phyloP scores from a whole-genome alignment of 1,140 invertebrate genomes.

The Globodera ellingtonae region DNA sequence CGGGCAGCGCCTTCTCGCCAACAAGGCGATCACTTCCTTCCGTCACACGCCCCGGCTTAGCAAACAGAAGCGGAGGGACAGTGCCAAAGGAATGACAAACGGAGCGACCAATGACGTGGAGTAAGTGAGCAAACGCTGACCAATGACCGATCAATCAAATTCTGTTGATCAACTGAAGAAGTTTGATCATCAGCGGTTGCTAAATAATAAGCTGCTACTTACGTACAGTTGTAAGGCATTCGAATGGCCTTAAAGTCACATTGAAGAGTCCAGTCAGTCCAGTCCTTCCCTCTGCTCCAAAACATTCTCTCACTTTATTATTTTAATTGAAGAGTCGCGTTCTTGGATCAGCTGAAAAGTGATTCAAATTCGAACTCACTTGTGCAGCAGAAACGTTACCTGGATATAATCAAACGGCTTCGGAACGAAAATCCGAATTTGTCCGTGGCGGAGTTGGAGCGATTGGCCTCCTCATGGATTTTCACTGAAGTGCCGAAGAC shows the following conservation, averaged over 20 bases:
- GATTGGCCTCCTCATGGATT: constrained; percentile 90
- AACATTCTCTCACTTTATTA: neutral
- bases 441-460: constrained; percentile 82
- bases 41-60: constrained; percentile 25
- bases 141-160: too few species aligned
- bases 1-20: constrained; percentile 42
- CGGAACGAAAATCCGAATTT: constrained; percentile 82
- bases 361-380: constrained; percentile 68
- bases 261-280: too few species aligned
- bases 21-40: constrained; percentile 44
- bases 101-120: constrained; percentile 46
- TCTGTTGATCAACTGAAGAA: too few species aligned
- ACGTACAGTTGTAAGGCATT: too few species aligned
- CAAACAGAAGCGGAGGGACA: constrained; percentile 33
- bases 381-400: constrained; percentile 88
- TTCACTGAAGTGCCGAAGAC: constrained; percentile 89
- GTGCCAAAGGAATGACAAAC: constrained; percentile 30
- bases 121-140: constrained; percentile 33
- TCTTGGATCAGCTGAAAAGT: constrained; percentile 41
- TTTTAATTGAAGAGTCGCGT: constrained; percentile 41
- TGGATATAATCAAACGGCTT: constrained; percentile 82
- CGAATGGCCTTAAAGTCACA: too few species aligned
- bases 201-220: too few species aligned
- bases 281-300: too few species aligned
- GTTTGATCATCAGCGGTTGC: too few species aligned